Base-by-base conservation (phyloP, 2,888 invertebrate genomes). In the Nomada hirtipes region DNA sequence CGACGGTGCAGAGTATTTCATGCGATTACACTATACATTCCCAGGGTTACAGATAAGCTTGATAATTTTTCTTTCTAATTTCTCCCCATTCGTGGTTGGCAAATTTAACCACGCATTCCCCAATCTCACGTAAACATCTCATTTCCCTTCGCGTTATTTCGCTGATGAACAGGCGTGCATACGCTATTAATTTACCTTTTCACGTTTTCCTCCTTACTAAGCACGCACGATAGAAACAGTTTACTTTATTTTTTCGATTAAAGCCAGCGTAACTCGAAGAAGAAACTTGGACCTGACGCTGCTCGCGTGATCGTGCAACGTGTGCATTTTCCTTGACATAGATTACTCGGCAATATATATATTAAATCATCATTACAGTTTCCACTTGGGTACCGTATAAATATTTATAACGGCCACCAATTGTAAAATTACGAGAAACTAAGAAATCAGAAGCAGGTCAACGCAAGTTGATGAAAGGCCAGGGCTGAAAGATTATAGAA, bases 51-150 rank as follows among this genome's bases (percentile, higher is more conserved):
- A 59, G 23, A 60, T 74, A 74, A 52, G 26, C 20, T 10, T 55
- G 18, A 23, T 13, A 20, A 55, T 59, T 67, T 59, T 42, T 44
- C 29, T 52, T 15, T 15, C 23, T 60, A 42, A 20, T 60, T 52
- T 52, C n/a, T 11, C 36, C 23, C 52, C 59, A n/a, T 13, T 11
- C 42, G 20, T n/a, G 36, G 59, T 67, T 52, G 42, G 50, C 60
- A 60, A 74, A 68, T 60, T 74, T 42, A 67, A 23, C 67, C 57
- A 29, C 36, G 57, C 73, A 20, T 47, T 36, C 29, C 7, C 23
- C 50, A 67, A 74, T 74, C 68, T 74, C 74, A 74, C 74, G 74
- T 26, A n/a, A 67, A 59, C 36, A 74, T 74, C 74, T 67, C 53
- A 65, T 59, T 59, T 23, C 36, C 9, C 67, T 50, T 67, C 47